Conservation (phyloP, 2,797 vertebrate species). For the Gephyroberyx darwinii region DNA sequence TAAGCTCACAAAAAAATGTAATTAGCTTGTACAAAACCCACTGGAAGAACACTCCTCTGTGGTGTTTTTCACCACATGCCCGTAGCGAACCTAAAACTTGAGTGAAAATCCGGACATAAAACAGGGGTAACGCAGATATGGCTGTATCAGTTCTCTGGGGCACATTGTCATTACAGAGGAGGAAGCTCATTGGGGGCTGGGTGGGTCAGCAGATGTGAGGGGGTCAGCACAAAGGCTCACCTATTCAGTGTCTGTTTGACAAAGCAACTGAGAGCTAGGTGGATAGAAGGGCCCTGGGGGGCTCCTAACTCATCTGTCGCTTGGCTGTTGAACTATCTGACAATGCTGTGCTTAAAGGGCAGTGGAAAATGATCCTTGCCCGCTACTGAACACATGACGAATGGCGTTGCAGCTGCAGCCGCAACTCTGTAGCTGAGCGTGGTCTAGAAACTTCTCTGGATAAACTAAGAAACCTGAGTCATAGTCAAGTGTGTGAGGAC, state of each 20-base stretch:
- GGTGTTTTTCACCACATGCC: slow-evolving; percentile 46
- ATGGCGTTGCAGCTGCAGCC: slow-evolving; percentile 62
- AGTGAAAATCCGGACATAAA: slow-evolving; percentile 63
- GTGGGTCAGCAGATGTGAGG: slow-evolving; percentile 82
- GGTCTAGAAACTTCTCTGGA: slow-evolving; percentile 2
- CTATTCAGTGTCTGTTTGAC: slow-evolving; percentile 85
- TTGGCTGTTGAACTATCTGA: slow-evolving; percentile 80
- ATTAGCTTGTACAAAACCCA: slow-evolving; percentile 48
- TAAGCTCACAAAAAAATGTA: slow-evolving; percentile 44
- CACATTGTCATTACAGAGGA: slow-evolving; percentile 74
- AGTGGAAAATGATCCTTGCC: slow-evolving; percentile 80
- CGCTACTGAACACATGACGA: slow-evolving; percentile 71
- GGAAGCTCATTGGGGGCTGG: slow-evolving; percentile 78
- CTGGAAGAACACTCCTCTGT: slow-evolving; percentile 25
- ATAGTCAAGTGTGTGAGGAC: neutral
- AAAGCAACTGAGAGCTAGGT: slow-evolving; percentile 79
- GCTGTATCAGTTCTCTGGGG: slow-evolving; percentile 76
- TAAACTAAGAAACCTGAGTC: slow-evolving; percentile 8
- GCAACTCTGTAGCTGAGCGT: slow-evolving; percentile 42
- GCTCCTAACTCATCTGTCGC: slow-evolving; percentile 82
- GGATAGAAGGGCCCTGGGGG: slow-evolving; percentile 76
- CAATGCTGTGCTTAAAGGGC: slow-evolving; percentile 82
- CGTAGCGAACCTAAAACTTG: slow-evolving; percentile 52
- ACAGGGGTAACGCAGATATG: slow-evolving; percentile 68
- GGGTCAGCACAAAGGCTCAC: slow-evolving; percentile 84